Evolutionary conservation across 2,888 invertebrate genomes (phyloP).

Genomic region (Drosophila koepferae): DNA sequence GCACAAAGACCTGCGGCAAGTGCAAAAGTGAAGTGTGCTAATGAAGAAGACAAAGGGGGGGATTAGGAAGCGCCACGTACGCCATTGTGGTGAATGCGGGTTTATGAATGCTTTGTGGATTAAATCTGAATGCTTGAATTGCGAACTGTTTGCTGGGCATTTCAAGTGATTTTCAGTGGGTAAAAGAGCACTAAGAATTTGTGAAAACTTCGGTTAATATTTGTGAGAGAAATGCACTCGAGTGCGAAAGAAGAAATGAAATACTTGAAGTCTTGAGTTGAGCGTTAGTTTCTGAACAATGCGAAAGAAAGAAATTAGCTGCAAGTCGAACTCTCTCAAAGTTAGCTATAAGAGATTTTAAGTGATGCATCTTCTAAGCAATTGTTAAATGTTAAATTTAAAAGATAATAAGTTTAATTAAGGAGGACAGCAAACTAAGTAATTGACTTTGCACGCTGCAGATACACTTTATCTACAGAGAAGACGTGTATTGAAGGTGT

Average conservation of each 20-base stretch:
- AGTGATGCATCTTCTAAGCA: not conserved
- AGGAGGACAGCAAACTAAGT: not conserved
- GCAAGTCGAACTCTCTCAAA: not conserved
- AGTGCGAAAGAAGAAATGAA: conserved; percentile 23
- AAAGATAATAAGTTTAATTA: not conserved
- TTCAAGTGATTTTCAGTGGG: conserved; percentile 39
- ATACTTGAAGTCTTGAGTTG: conserved; percentile 13
- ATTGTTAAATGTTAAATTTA: not conserved
- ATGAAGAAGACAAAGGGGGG: conserved; percentile 52
- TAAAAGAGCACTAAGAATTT: conserved; percentile 24
- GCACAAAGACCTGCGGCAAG: conserved; percentile 38
- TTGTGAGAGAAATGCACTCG: conserved; percentile 32
- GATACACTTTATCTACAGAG: too few species aligned
- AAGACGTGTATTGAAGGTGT: too few species aligned
- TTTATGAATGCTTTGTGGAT: conserved; percentile 59
- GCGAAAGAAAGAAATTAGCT: not conserved
- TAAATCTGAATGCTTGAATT: conserved; percentile 44
- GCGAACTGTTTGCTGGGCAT: conserved; percentile 33
- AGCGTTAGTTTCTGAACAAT: conserved; percentile 11
- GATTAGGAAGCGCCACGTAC: conserved; percentile 27
- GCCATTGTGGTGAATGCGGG: conserved; percentile 57
- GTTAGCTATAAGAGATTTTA: not conserved
- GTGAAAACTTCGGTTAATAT: conserved; percentile 39
- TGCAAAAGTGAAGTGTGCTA: conserved; percentile 51
- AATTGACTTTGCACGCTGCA: not conserved